Evolutionary conservation across 2,888 invertebrate species (phyloP).

Genomic region (Drosophila limbata): DNA sequence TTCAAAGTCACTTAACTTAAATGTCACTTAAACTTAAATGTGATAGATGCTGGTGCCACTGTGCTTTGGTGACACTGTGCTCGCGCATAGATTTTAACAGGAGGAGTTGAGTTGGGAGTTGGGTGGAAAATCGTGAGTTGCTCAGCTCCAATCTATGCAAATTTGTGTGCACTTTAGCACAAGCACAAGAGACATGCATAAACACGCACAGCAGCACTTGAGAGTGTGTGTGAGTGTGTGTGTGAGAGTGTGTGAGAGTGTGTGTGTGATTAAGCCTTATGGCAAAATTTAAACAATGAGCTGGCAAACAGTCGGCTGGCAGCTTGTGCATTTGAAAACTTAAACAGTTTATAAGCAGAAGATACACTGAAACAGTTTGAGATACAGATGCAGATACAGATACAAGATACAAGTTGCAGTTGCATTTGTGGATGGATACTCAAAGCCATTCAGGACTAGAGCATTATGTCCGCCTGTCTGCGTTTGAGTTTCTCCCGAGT

Average conservation of each 20-base stretch:
- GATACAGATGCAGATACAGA: conserved; percentile 12
- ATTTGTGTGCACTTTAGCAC: conserved; percentile 52
- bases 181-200: conserved; percentile 49
- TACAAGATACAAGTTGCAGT: conserved; percentile 12
- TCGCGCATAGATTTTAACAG: not conserved
- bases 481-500: not conserved
- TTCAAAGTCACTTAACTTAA: too few species aligned
- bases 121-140: conserved; percentile 1
- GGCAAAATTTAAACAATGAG: conserved; percentile 56
- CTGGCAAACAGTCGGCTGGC: conserved; percentile 26
- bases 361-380: conserved; percentile 12
- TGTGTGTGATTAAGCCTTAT: conserved; percentile 30
- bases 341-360: conserved; percentile 53
- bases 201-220: conserved; percentile 50
- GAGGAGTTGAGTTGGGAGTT: not conserved
- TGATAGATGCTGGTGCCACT: too few species aligned
- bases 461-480: not conserved
- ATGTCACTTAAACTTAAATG: too few species aligned
- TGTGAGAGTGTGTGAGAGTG: conserved; percentile 11
- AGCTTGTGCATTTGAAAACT: conserved; percentile 51
- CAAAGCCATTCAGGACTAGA: conserved; percentile 1
- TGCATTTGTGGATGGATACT: not conserved
- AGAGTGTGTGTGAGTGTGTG: conserved; percentile 16
- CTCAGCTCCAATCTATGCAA: conserved; percentile 55
- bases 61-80: conserved; percentile 4